A percentile compares a stretch with the other conserved stretches of the same genome.
Conservation (phyloP, 2,797 vertebrate species). For the Microctenopoma stevenorrisi region DNA sequence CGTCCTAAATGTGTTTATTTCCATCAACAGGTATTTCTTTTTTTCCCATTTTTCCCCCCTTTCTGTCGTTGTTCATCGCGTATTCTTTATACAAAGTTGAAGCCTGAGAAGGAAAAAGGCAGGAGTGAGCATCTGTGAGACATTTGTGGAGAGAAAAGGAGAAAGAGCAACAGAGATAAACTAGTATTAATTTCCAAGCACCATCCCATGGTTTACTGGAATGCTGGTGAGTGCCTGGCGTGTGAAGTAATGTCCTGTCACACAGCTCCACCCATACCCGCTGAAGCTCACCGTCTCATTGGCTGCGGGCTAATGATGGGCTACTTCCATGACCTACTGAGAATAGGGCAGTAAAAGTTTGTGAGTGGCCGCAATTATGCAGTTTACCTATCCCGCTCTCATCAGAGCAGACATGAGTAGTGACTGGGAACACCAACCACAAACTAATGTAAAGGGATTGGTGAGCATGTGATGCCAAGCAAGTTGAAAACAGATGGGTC, state of each 20-base stretch:
- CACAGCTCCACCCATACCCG: conserved; percentile 72
- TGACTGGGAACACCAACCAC: conserved; percentile 51
- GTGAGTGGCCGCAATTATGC: conserved; percentile 63
- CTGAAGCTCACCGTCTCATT: conserved; percentile 64
- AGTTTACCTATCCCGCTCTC: conserved; percentile 64
- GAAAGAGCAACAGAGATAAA: conserved; percentile 69
- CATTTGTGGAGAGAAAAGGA: conserved; percentile 74
- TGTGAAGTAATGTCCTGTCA: conserved; percentile 83
- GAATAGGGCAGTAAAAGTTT: conserved; percentile 60
- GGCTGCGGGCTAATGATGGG: conserved; percentile 57
- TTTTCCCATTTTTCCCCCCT: conserved; percentile 22
- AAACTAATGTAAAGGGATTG: conserved; percentile 57
- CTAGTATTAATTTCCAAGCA: conserved; percentile 75
- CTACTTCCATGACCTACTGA: conserved; percentile 61
- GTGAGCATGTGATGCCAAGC: conserved; percentile 38
- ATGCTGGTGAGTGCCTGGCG: conserved; percentile 76
- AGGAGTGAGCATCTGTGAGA: conserved; percentile 79
- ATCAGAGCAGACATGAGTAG: conserved; percentile 49
- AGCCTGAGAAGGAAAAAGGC: conserved; percentile 41
- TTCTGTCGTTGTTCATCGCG: conserved; percentile 32
- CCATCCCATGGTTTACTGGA: conserved; percentile 79
- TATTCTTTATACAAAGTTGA: conserved; percentile 22
- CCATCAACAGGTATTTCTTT: conserved; percentile 49
- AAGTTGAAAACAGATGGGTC: conserved; percentile 67
- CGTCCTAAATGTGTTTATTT: conserved; percentile 61